phyloP scores from a whole-genome alignment of 2,888 invertebrate species.

The Pachliopta kotzebuea region DNA sequence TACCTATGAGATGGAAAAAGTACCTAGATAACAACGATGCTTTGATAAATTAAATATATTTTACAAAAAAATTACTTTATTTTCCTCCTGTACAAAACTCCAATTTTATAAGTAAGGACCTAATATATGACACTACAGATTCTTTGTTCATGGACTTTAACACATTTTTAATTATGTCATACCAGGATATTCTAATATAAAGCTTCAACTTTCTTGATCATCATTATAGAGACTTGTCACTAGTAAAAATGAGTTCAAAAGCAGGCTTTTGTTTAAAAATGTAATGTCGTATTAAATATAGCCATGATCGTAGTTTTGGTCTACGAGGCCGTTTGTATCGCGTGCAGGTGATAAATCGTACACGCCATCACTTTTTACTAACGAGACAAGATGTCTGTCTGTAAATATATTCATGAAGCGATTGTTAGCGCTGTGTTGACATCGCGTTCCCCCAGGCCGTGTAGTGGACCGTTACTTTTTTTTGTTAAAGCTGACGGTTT shows the following conservation, averaged over 20 bases:
- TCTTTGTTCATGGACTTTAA: no score
- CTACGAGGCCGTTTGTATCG: slow-evolving; percentile 54
- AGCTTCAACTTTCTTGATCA: no score
- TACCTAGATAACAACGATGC: no score
- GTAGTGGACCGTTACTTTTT: slow-evolving; percentile 38
- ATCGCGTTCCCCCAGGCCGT: slow-evolving; percentile 45
- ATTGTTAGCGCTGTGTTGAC: slow-evolving; percentile 53
- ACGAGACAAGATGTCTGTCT: slow-evolving; percentile 74
- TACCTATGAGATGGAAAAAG: no score
- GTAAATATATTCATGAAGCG: slow-evolving; percentile 65
- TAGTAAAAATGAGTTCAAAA: neutral
- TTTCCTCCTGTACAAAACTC: no score
- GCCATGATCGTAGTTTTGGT: slow-evolving; percentile 48
- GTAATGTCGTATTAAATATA: slow-evolving; percentile 57
- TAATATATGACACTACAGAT: no score
- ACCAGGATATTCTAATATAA: no score
- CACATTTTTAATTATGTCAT: no score
- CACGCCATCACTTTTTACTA: slow-evolving; percentile 72
- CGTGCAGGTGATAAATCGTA: slow-evolving; percentile 74
- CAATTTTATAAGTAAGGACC: no score
- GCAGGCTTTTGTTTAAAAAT: slow-evolving; percentile 31
- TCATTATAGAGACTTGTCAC: no score
- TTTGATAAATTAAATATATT: no score
- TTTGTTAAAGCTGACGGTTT: slow-evolving; percentile 52
- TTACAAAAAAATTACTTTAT: no score